phyloP scores from a whole-genome alignment of 2,888 invertebrate species.

The Lithodes maja region DNA sequence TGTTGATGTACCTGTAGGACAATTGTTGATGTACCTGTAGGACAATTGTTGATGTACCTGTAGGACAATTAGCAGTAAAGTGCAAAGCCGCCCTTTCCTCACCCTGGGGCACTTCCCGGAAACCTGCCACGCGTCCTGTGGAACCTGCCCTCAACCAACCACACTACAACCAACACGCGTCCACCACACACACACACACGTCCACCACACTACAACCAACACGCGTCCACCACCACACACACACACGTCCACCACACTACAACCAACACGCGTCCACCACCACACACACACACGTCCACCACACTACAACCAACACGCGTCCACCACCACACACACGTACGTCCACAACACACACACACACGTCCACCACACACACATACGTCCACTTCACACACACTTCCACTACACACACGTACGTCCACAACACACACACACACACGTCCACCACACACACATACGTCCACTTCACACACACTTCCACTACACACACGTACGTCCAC shows the following conservation, averaged over 20 bases:
- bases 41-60: too few relatives aligned
- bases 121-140: conserved; percentile 31
- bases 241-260: background rate
- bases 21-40: too few relatives aligned
- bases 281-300: background rate
- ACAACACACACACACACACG: too few relatives aligned
- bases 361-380: too few relatives aligned
- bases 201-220: background rate
- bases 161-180: conserved; percentile 13
- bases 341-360: too few relatives aligned
- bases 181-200: background rate
- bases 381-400: too few relatives aligned
- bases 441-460: too few relatives aligned
- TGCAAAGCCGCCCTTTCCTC: background rate
- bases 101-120: conserved; percentile 36
- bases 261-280: background rate
- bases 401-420: too few relatives aligned
- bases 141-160: background rate
- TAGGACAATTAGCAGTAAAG: background rate
- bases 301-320: background rate
- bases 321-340: background rate
- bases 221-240: background rate
- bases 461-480: background rate
- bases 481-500: background rate
- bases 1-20: too few relatives aligned